phyloP scores from a whole-genome alignment of 2,113 vertebrate genomes.

The Hipposideros armiger region DNA sequence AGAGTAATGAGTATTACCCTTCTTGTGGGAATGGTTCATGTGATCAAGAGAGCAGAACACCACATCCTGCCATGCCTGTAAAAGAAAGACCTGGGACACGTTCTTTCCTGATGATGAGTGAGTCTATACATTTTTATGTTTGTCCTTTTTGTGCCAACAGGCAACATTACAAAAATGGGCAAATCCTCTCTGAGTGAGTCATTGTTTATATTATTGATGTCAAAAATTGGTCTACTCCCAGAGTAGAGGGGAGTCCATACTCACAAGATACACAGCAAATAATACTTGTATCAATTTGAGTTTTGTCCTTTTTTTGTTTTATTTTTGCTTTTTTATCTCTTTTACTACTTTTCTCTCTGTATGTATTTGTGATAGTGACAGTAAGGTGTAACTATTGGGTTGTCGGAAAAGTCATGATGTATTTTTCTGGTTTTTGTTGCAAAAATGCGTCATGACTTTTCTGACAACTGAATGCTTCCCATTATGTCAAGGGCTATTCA shows the following conservation, averaged over 20 bases:
- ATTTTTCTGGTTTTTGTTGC: no score
- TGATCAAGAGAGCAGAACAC: neutral
- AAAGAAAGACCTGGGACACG: neutral
- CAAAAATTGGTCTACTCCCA: constrained; percentile 8
- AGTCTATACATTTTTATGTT: neutral
- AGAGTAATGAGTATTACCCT: neutral
- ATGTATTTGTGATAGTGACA: neutral
- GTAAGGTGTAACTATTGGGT: neutral
- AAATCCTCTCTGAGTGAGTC: neutral
- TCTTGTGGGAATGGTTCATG: neutral
- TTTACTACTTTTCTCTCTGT: neutral
- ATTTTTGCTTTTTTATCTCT: neutral
- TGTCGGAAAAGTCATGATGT: no score
- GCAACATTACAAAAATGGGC: neutral
- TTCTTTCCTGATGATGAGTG: neutral
- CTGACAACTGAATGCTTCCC: neutral
- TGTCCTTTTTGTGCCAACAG: neutral
- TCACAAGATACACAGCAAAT: neutral
- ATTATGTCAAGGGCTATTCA: neutral
- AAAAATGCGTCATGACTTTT: no score
- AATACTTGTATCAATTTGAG: neutral
- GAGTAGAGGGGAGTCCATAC: neutral
- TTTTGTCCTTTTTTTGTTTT: neutral
- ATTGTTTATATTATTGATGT: neutral
- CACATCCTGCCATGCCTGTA: neutral